phyloP scores from a whole-genome alignment of 37 sponge, comb jelly and placozoan species.

The Agelas oroides region DNA sequence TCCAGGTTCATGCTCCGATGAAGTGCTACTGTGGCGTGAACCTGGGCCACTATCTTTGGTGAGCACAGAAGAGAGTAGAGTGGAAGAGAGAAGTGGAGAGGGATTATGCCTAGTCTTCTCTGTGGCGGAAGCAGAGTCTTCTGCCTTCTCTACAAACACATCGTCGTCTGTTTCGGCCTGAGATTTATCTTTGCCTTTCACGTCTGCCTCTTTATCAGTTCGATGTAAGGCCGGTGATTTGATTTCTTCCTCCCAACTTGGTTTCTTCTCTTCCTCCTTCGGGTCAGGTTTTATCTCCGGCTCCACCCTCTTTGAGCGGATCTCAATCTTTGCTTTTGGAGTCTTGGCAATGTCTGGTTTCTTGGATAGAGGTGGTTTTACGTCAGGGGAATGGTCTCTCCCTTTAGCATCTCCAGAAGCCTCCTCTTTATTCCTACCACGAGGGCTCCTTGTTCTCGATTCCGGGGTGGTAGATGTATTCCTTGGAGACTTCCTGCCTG shows the following conservation, averaged over 20 bases:
- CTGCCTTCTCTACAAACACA: constrained; percentile 1
- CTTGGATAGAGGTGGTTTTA: neutral
- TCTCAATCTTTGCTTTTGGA: no score
- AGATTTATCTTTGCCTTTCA: neutral
- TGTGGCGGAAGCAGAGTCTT: neutral
- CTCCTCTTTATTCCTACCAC: neutral
- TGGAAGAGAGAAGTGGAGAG: constrained; percentile 18
- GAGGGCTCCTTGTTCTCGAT: neutral
- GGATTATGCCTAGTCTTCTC: neutral
- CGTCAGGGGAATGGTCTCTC: neutral
- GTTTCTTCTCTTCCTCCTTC: neutral
- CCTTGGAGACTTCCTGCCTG: neutral
- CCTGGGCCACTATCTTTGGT: neutral
- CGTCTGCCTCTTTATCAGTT: neutral
- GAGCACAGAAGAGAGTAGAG: neutral
- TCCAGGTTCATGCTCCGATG: constrained; percentile 16
- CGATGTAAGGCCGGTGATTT: no score
- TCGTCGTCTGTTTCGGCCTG: constrained; percentile 28
- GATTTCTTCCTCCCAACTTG: neutral
- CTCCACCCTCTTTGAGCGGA: no score
- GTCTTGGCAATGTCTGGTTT: no score
- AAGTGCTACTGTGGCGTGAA: constrained; percentile 22
- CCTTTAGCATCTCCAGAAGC: neutral
- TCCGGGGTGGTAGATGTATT: neutral
- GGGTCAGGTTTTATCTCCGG: no score